A percentile compares a stretch with the other conserved stretches of the same genome.
Conservation (phyloP, 1,140 invertebrate species). For the Drosophila equinoxialis region DNA sequence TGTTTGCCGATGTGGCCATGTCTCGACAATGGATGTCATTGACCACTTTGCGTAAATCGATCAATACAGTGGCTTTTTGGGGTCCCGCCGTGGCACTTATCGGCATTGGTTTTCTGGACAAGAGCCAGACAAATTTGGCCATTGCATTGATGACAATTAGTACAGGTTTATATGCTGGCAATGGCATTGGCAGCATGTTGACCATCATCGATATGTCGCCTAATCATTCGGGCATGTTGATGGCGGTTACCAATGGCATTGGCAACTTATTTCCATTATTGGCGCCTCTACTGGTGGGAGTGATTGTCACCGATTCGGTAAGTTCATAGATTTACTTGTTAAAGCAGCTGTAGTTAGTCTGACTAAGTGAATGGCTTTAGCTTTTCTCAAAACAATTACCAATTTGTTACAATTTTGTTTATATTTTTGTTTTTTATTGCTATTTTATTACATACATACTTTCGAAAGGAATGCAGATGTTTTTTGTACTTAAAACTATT, state of each 20-base stretch:
- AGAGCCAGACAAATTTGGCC: constrained; percentile 81
- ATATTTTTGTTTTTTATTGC: no score
- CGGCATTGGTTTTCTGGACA: constrained; percentile 84
- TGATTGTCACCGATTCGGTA: constrained; percentile 87
- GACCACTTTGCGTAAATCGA: constrained; percentile 85
- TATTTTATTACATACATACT: no score
- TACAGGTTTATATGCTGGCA: constrained; percentile 90
- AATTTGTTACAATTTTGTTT: no score
- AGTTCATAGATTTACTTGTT: constrained; percentile 19
- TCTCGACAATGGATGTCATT: constrained; percentile 59
- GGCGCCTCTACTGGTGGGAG: constrained; percentile 86
- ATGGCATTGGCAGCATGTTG: constrained; percentile 87
- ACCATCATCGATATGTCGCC: constrained; percentile 90
- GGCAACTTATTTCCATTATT: constrained; percentile 89
- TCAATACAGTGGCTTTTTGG: constrained; percentile 87
- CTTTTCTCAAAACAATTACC: no score
- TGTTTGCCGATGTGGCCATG: constrained; percentile 65
- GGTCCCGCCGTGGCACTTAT: constrained; percentile 86
- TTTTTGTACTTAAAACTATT: no score
- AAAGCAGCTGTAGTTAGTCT: neutral
- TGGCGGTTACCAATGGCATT: constrained; percentile 88
- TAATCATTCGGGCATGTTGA: constrained; percentile 88
- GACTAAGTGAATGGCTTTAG: no score
- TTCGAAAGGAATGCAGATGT: no score
- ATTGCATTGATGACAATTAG: constrained; percentile 88